Evolutionary conservation across 2,113 vertebrate species (phyloP).

Genomic region (Nycticryphes semicollaris): DNA sequence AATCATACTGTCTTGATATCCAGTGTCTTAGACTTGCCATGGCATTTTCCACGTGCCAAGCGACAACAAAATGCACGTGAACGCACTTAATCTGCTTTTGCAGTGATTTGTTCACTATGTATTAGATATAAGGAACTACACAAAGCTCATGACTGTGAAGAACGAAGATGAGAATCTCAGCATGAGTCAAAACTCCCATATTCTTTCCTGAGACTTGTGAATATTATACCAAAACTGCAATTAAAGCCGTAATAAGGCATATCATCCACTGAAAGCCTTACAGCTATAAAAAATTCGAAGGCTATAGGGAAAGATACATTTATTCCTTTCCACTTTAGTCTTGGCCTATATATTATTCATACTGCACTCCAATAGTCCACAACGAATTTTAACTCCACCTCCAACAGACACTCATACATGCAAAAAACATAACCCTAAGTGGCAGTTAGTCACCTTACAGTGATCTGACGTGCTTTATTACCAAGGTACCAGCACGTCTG

Average conservation of each 20-base stretch:
- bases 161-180: background rate
- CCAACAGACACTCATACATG: background rate
- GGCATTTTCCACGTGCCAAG: background rate
- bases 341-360: background rate
- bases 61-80: background rate
- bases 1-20: background rate
- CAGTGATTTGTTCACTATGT: background rate
- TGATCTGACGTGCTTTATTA: background rate
- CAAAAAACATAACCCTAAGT: background rate
- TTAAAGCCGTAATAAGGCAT: background rate
- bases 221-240: background rate
- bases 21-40: background rate
- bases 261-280: background rate
- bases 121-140: background rate
- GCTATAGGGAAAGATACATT: accelerated
- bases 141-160: background rate
- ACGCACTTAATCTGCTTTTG: background rate
- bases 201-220: background rate
- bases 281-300: background rate
- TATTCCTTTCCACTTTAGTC: background rate
- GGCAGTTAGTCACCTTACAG: background rate
- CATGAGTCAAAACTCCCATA: background rate
- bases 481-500: background rate
- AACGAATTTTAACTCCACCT: background rate
- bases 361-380: background rate